phyloP scores from a whole-genome alignment of 2,888 invertebrate genomes.

The Xanthia togata region DNA sequence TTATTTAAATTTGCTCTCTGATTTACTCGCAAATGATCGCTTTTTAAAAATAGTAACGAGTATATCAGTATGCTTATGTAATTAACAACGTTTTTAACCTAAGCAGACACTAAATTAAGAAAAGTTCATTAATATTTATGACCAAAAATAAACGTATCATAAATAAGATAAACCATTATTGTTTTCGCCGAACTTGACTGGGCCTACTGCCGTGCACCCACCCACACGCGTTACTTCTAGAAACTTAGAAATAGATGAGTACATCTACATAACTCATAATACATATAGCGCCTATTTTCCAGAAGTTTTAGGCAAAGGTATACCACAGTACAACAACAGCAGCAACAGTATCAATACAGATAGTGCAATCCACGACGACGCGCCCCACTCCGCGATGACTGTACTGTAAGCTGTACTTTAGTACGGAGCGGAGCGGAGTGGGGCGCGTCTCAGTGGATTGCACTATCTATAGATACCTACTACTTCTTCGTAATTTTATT shows the following conservation, averaged over 20 bases:
- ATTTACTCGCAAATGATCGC: background rate
- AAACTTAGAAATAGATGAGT: no score
- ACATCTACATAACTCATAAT: background rate
- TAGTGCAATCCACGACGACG: no score
- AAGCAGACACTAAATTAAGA: background rate
- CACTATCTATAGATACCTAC: no score
- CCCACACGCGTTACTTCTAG: background rate
- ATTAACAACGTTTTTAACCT: background rate
- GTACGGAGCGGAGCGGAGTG: no score
- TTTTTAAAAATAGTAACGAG: background rate
- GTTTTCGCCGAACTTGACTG: background rate
- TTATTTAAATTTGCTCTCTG: background rate
- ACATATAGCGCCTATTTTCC: background rate
- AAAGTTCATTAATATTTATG: background rate
- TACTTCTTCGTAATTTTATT: no score
- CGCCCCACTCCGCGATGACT: no score
- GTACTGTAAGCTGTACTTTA: no score
- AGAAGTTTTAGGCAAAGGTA: background rate
- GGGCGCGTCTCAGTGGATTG: no score
- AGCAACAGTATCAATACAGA: no score
- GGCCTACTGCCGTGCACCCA: background rate
- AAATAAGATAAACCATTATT: background rate
- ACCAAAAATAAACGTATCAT: background rate
- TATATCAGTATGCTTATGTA: background rate
- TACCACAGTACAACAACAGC: background rate